These are phyloP conservation scores for Callosobruchus maculatus DNA, from an alignment of 2,888 invertebrate species.

Conservation along the genomic window DNA sequence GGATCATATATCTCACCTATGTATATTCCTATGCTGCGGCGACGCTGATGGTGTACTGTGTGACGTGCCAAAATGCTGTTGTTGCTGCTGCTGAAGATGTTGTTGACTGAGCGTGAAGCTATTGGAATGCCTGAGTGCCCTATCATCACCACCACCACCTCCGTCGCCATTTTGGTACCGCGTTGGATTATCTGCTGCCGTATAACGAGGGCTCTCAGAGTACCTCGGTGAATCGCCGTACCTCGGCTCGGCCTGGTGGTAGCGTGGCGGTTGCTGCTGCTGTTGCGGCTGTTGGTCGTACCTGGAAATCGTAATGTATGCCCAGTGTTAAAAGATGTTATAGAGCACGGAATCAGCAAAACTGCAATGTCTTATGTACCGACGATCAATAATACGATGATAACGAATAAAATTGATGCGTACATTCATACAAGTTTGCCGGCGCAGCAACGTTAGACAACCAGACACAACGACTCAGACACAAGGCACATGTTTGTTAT, in stretches of 20 bases:
- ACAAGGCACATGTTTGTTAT: no score
- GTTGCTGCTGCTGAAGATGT: conserved; percentile 50
- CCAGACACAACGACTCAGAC: no score
- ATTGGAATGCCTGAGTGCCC: conserved; percentile 53
- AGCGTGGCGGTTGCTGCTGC: conserved; percentile 15
- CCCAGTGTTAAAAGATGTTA: no score
- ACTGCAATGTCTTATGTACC: no score
- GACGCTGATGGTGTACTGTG: conserved; percentile 57
- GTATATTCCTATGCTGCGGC: conserved; percentile 61
- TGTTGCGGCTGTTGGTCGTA: conserved; percentile 11
- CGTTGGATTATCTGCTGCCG: conserved; percentile 21
- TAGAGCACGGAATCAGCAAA: neutral
- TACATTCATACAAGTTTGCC: no score
- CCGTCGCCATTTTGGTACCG: conserved; percentile 38
- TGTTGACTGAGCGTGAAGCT: conserved; percentile 58
- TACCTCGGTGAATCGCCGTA: conserved; percentile 26
- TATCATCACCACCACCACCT: conserved; percentile 24
- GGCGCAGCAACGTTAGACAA: no score
- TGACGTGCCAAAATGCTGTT: conserved; percentile 52
- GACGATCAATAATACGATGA: no score
- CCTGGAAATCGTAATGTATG: no score
- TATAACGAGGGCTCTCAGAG: conserved; percentile 31
- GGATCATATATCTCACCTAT: conserved; percentile 28
- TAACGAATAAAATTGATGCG: no score
- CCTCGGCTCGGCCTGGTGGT: conserved; percentile 15